These are phyloP conservation scores for Miichthys miiuy DNA, from an alignment of 2,797 vertebrate genomes.

Conservation along the genomic window DNA sequence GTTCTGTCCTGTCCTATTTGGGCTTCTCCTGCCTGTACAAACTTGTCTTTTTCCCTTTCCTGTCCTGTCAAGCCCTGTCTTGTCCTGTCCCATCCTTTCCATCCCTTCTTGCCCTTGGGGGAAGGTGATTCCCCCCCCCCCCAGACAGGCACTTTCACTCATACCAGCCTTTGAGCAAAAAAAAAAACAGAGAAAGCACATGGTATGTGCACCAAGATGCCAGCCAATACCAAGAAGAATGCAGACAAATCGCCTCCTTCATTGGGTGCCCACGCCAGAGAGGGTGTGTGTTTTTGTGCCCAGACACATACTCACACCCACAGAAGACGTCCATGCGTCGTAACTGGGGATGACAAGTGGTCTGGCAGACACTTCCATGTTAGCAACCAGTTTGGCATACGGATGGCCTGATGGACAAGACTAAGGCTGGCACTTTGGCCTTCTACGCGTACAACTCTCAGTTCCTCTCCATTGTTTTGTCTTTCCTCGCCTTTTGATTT, in stretches of 20 bases:
- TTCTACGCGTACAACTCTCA: constrained; percentile 16
- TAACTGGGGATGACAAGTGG: constrained; percentile 64
- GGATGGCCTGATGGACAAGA: constrained; percentile 33
- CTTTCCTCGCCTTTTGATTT: constrained; percentile 25
- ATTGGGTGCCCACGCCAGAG: constrained; percentile 44
- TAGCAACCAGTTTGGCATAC: constrained; percentile 44
- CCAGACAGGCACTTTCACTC: constrained; percentile 25
- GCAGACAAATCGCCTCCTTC: constrained; percentile 32
- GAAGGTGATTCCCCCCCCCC: constrained; percentile 48
- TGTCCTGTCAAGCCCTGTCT: constrained; percentile 30
- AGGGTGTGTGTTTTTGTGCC: constrained; percentile 41
- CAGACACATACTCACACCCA: constrained; percentile 42
- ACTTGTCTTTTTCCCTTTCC: constrained; percentile 20
- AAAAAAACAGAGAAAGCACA: constrained; percentile 18
- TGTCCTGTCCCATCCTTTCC: constrained; percentile 14
- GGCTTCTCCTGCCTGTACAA: constrained; percentile 6
- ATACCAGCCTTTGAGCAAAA: constrained; percentile 41
- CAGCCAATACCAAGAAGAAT: constrained; percentile 59
- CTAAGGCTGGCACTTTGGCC: constrained; percentile 17
- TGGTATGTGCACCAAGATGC: constrained; percentile 36
- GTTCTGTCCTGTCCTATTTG: constrained; percentile 28
- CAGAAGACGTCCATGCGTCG: constrained; percentile 46
- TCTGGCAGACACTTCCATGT: constrained; percentile 51
- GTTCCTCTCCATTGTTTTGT: constrained; percentile 18
- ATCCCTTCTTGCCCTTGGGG: constrained; percentile 19